Percentiles rank a stretch among this genome's conserved stretches.
These are phyloP conservation scores for Diplazon laetatorius DNA, from an alignment of 2,888 invertebrate species.

Conservation along the genomic window DNA sequence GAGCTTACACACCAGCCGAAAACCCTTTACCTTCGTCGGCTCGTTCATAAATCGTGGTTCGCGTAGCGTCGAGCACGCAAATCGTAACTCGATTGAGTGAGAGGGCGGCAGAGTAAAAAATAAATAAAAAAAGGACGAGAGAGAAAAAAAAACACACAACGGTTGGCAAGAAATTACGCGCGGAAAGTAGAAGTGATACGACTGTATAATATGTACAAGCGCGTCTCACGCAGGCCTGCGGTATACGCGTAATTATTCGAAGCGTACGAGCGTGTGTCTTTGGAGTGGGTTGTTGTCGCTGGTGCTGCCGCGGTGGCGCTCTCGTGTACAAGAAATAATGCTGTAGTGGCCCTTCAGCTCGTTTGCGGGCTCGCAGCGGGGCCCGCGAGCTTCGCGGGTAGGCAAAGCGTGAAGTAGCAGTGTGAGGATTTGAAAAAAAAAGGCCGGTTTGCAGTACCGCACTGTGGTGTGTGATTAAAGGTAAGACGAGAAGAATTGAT, in stretches of 20 bases:
- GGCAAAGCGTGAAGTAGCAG: constrained; percentile 23
- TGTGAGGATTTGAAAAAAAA: not conserved
- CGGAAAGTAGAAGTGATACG: constrained; percentile 27
- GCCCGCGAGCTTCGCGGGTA: constrained; percentile 28
- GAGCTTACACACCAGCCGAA: constrained; percentile 27
- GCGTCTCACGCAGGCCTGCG: constrained; percentile 44
- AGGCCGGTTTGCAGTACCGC: not conserved
- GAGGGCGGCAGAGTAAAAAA: constrained; percentile 21
- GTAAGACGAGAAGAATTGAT: no score
- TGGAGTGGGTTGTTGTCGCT: constrained; percentile 39
- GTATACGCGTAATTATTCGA: constrained; percentile 56
- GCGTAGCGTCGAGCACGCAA: constrained; percentile 49
- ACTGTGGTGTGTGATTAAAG: not conserved
- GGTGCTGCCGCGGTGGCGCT: constrained; percentile 34
- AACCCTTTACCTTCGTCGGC: constrained; percentile 51
- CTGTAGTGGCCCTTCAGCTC: constrained; percentile 35
- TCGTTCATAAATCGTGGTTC: constrained; percentile 67
- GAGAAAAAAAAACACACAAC: constrained; percentile 13
- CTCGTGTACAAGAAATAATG: constrained; percentile 25
- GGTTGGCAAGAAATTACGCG: constrained; percentile 28
- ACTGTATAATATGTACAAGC: constrained; percentile 40
- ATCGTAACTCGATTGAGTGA: constrained; percentile 55
- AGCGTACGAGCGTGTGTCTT: constrained; percentile 53
- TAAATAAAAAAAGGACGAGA: no score
- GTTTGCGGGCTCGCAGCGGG: constrained; percentile 46